Evolutionary conservation across 2,797 vertebrate species (phyloP), one percentile per base, ranked within the genome.

Genomic region (Urophycis tenuis): DNA sequence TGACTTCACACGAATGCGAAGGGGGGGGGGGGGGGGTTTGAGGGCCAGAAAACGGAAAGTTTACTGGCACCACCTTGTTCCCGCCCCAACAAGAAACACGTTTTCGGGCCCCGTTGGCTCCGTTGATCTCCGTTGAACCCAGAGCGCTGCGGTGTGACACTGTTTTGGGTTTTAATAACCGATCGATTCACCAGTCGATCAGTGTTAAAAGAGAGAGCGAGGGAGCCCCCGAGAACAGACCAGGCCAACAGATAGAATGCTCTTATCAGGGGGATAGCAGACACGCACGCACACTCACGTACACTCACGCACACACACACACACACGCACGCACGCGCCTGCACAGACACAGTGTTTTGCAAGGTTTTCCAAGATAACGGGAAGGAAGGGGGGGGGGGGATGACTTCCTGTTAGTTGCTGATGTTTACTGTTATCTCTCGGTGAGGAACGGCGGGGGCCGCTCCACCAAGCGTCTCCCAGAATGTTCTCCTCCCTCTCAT

Each of bases 401-500:
- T 86, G 75, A 83, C 83, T 88, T 89, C 87, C 88, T 78, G 79
- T 83, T 92, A 86, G 91, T 91, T 92, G 86, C 89, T 90, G 86
- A 88, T 87, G 35, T 84, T 77, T 71, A 83, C 78, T 86, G 91
- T 92, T 93, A 93, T 94, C 92, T 91, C 82, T 87, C 77, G 83
- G 86, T 86, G 89, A 84, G 84, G 84, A 90, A 91, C 88, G 88
- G 71, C 30, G 70, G 73, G 74, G 83, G 83, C 82, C 76, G 73
- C 71, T 22, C 12, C 69, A 34, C 32, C 33, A 19, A n/a, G n/a
- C n/a, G n/a, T 17, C 60, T 30, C 85, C 10, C 32, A 67, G 60
- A 25, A 67, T 67, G 60, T 11, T 78, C 81, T 86, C 85, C 87
- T 87, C 89, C 87, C 87, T 84, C 15, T 67, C n/a, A 12, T 67